A percentile compares a stretch with the other conserved stretches of the same genome.
phyloP scores from a whole-genome alignment of 2,113 vertebrate genomes.

The western clawed frog (Xenopus tropicalis) region UCB_Xtro_10.0 CM004447.2:13768501-13769000 shows the following conservation, averaged over 20 bases:
- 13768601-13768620: no score
- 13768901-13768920: slow-evolving; percentile 59
- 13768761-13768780: slow-evolving; percentile 88
- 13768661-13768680: slow-evolving; percentile 77
- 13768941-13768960: slow-evolving; percentile 79
- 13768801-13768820: no score
- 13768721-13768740: slow-evolving; percentile 98
- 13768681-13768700: slow-evolving; percentile 77
- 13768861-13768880: slow-evolving; percentile 58
- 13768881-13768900: no score
- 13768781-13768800: background rate
- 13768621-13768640: no score
- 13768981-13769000: slow-evolving; percentile 83
- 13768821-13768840: no score
- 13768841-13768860: no score
- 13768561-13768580: slow-evolving; percentile 77
- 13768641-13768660: slow-evolving; percentile 83
- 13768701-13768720: slow-evolving; percentile 96
- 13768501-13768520: no score
- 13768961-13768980: slow-evolving; percentile 78
- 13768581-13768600: slow-evolving; percentile 68
- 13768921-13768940: slow-evolving; percentile 78
- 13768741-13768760: slow-evolving; percentile 99
- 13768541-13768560: slow-evolving; percentile 68
- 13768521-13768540: no score